phyloP scores from a whole-genome alignment of 2,888 invertebrate species.

The Pristionchus exspectatus region DNA sequence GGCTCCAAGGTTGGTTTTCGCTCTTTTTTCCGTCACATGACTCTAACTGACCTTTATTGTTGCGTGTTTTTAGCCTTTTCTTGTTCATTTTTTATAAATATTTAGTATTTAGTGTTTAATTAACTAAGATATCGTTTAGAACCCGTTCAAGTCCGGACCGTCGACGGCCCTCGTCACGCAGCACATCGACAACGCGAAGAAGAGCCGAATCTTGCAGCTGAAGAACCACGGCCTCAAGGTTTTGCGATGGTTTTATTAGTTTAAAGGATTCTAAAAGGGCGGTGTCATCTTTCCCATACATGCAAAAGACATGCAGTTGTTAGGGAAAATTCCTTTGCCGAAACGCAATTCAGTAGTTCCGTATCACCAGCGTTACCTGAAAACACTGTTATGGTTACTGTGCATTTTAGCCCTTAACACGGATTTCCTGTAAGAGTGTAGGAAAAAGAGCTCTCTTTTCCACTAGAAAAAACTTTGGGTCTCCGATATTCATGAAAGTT shows the following conservation, averaged over 20 bases:
- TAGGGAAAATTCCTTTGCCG: too few species aligned
- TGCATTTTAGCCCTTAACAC: too few species aligned
- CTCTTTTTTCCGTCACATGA: not conserved
- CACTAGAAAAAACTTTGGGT: too few species aligned
- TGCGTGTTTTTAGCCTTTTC: not conserved
- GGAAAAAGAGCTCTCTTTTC: too few species aligned
- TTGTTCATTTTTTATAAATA: not conserved
- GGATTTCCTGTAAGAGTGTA: too few species aligned
- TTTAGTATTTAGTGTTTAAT: not conserved
- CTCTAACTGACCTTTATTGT: not conserved
- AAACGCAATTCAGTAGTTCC: too few species aligned
- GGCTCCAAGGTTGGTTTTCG: not conserved
- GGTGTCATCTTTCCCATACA: too few species aligned
- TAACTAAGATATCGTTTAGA: not conserved
- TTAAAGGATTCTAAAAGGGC: too few species aligned
- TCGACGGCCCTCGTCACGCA: conserved; percentile 85
- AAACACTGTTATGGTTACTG: too few species aligned
- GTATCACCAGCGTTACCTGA: too few species aligned
- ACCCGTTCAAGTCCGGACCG: conserved; percentile 67
- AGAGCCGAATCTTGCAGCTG: conserved; percentile 94
- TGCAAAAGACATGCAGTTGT: too few species aligned
- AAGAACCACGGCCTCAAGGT: conserved; percentile 86
- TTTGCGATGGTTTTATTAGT: conserved; percentile 62
- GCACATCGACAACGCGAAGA: conserved; percentile 94
- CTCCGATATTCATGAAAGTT: too few species aligned